These are phyloP conservation scores for Nothocercus julius DNA, from an alignment of 2,113 vertebrate species.

Conservation along the genomic window DNA sequence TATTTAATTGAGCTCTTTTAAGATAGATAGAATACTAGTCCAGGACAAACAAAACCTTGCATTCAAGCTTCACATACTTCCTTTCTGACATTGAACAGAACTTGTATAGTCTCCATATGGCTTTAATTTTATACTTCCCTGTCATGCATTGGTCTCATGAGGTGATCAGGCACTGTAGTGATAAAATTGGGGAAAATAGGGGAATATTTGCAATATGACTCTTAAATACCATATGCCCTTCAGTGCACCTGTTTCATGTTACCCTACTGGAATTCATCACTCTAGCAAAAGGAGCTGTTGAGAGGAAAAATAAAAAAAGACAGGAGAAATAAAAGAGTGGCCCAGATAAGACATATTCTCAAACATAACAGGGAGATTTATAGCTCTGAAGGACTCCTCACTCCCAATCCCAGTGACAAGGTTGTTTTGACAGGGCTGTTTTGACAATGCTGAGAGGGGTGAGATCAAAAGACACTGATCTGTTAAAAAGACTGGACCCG, in stretches of 20 bases:
- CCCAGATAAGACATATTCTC: neutral
- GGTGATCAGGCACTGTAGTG: neutral
- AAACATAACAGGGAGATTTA: neutral
- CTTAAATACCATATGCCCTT: neutral
- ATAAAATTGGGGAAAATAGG: neutral
- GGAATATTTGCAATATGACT: neutral
- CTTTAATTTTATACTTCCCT: neutral
- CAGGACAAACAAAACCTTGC: neutral
- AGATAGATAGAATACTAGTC: neutral
- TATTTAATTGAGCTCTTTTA: neutral
- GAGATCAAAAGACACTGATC: conserved; percentile 48
- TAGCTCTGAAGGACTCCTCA: neutral
- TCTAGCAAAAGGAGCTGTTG: neutral
- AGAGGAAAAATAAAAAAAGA: neutral
- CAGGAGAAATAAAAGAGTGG: neutral
- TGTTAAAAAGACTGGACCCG: conserved; percentile 19
- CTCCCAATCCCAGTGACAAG: neutral
- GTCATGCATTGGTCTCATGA: neutral
- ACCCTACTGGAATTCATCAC: neutral
- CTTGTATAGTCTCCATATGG: neutral
- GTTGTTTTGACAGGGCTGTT: conserved; percentile 50
- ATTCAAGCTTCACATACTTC: neutral
- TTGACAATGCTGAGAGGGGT: neutral
- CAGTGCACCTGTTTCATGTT: neutral
- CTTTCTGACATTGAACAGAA: neutral